phyloP scores from a whole-genome alignment of 2,113 vertebrate genomes.

The Ancistrus triradiatus region DNA sequence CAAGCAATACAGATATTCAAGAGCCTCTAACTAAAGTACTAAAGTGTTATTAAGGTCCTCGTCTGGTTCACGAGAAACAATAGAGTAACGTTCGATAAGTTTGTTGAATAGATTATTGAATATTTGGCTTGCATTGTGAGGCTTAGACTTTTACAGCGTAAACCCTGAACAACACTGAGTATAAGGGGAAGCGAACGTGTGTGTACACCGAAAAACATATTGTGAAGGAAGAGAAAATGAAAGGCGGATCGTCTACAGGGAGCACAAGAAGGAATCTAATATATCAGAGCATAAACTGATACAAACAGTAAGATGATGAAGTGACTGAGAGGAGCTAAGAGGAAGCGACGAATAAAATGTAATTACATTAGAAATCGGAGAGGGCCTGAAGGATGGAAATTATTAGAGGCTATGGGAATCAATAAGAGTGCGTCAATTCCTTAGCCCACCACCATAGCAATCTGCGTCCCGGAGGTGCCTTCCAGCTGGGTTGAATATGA shows the following conservation, averaged over 20 bases:
- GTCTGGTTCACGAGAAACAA: no score
- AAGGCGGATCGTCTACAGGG: constrained; percentile 43
- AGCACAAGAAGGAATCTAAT: no score
- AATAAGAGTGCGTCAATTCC: no score
- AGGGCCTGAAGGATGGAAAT: constrained; percentile 73
- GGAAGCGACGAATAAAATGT: constrained; percentile 62
- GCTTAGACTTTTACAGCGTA: constrained; percentile 47
- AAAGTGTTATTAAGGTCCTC: no score
- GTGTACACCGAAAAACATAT: constrained; percentile 10
- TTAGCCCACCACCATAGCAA: no score
- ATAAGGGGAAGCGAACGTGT: constrained; percentile 40
- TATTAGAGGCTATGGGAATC: constrained; percentile 69
- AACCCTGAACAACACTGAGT: no score
- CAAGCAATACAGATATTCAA: constrained; percentile 7
- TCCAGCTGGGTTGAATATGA: no score
- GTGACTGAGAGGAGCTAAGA: constrained; percentile 42
- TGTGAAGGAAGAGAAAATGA: constrained; percentile 18
- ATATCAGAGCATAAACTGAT: no score
- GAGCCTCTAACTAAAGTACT: no score
- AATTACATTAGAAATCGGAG: constrained; percentile 73
- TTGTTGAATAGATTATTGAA: constrained; percentile 64
- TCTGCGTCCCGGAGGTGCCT: no score
- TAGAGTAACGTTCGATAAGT: constrained; percentile 11
- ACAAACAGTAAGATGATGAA: constrained; percentile 38
- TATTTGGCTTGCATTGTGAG: constrained; percentile 48